Evolutionary conservation across 2,888 invertebrate genomes (phyloP).

Genomic region (Apodemia duryi): DNA sequence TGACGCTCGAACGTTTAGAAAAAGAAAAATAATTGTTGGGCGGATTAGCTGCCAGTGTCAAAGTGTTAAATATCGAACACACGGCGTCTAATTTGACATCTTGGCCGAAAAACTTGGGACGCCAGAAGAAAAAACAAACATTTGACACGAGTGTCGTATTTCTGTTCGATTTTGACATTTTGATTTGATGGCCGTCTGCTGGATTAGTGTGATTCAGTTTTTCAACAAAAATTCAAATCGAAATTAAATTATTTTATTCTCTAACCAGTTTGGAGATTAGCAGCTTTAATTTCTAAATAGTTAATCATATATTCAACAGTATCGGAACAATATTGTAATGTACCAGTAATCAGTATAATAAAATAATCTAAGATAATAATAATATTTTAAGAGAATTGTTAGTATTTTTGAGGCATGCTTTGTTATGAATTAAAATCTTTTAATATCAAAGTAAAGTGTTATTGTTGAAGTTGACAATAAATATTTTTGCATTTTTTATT

Average conservation of each 20-base stretch:
- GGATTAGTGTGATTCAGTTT: constrained; percentile 44
- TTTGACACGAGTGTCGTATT: constrained; percentile 71
- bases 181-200: constrained; percentile 47
- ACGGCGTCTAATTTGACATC: constrained; percentile 74
- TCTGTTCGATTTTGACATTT: constrained; percentile 68
- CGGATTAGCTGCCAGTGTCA: constrained; percentile 77
- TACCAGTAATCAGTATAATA: not conserved
- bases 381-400: not conserved
- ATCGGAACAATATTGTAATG: too few relatives aligned
- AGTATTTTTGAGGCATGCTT: constrained; percentile 19
- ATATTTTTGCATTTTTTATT: constrained; percentile 19
- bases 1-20: constrained; percentile 61
- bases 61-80: constrained; percentile 79
- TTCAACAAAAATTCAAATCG: constrained; percentile 56
- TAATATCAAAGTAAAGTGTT: constrained; percentile 12
- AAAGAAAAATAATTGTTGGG: constrained; percentile 63
- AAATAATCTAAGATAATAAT: not conserved
- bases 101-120: constrained; percentile 52
- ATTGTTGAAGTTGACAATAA: constrained; percentile 28
- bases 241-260: constrained; percentile 40
- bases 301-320: too few relatives aligned
- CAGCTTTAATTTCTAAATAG: constrained; percentile 14
- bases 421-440: constrained; percentile 7
- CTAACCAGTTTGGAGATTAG: constrained; percentile 45
- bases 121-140: constrained; percentile 47